Percentiles rank a stretch among this genome's conserved stretches.
phyloP scores from a whole-genome alignment of 2,797 vertebrate genomes.

The Salarias fasciatus region DNA sequence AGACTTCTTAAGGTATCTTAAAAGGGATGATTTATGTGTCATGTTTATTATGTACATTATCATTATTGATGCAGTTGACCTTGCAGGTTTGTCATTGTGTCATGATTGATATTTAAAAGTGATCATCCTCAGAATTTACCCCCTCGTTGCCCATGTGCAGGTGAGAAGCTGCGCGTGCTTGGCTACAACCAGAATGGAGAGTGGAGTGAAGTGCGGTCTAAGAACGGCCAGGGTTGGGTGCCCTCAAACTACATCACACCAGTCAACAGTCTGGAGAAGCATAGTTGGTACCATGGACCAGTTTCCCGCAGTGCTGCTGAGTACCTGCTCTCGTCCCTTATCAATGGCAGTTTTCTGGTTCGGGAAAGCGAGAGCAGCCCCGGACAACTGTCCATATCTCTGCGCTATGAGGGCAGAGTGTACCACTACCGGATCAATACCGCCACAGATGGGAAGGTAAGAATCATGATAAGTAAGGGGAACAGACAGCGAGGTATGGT shows the following conservation, averaged over 20 bases:
- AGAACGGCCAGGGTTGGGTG: slow-evolving; percentile 99
- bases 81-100: too few species aligned
- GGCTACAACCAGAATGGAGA: slow-evolving; percentile 99
- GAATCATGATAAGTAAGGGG: too few species aligned
- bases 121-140: not conserved
- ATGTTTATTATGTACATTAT: too few species aligned
- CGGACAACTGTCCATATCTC: slow-evolving; percentile 97
- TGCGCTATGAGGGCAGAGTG: slow-evolving; percentile 97
- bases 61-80: too few species aligned
- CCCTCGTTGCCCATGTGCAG: slow-evolving; percentile 66
- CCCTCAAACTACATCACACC: slow-evolving; percentile 99
- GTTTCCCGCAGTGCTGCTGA: slow-evolving; percentile 97
- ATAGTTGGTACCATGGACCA: slow-evolving; percentile 98
- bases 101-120: too few species aligned
- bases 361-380: slow-evolving; percentile 99
- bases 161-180: slow-evolving; percentile 96
- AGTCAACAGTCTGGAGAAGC: slow-evolving; percentile 98
- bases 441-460: slow-evolving; percentile 93
- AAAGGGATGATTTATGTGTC: too few species aligned
- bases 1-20: too few species aligned
- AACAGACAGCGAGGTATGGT: too few species aligned
- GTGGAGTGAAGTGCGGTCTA: slow-evolving; percentile 98
- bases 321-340: slow-evolving; percentile 96
- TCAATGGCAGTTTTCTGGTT: slow-evolving; percentile 98
- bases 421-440: slow-evolving; percentile 99